Conservation (phyloP, 2,113 vertebrate genomes). For the Cricetomys ansorgei region DNA sequence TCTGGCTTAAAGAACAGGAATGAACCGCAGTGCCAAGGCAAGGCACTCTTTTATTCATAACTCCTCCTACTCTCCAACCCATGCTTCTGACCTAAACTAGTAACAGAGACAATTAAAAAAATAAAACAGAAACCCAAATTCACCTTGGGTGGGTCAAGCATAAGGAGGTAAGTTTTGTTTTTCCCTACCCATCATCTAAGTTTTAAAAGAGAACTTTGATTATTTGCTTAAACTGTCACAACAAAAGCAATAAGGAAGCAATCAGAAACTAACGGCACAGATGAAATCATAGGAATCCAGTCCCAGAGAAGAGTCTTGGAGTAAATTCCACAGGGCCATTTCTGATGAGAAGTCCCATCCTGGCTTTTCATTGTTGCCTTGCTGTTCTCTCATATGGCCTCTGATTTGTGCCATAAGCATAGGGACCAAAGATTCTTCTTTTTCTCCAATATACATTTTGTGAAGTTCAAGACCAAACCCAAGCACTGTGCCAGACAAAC, state of each 20-base stretch:
- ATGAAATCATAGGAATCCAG: background rate
- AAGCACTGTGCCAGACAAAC: background rate
- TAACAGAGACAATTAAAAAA: background rate
- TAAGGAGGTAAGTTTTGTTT: accelerated
- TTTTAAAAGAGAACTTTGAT: background rate
- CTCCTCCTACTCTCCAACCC: background rate
- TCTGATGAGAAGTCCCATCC: background rate
- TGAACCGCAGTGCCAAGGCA: background rate
- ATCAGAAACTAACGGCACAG: background rate
- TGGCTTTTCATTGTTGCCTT: background rate
- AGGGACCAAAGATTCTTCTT: background rate
- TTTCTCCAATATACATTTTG: background rate
- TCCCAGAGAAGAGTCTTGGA: background rate
- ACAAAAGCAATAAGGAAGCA: background rate
- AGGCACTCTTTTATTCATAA: background rate
- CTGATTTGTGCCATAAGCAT: background rate
- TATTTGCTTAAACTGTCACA: background rate
- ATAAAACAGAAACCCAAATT: conserved; percentile 1
- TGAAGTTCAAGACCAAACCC: background rate
- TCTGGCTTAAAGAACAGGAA: conserved; percentile 47
- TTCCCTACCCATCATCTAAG: background rate
- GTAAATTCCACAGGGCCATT: background rate
- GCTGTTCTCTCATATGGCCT: accelerated
- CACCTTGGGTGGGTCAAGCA: background rate
- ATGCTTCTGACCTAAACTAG: background rate